Evolutionary conservation across 2,797 vertebrate genomes (phyloP), one percentile per base, ranked within the genome.

Genomic region (Mycteria americana): DNA sequence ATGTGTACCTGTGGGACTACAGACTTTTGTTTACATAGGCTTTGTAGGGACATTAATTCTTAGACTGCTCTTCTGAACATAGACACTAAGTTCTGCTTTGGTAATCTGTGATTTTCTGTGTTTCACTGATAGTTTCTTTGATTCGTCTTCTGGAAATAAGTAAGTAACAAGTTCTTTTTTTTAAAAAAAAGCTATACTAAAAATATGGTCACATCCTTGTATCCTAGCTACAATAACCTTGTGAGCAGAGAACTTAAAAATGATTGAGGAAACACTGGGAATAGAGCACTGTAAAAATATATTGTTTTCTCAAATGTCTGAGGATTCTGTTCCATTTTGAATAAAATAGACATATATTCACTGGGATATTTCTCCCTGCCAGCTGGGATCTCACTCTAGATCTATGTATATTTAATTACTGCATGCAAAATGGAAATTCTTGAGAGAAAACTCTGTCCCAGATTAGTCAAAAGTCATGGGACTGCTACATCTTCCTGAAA

Each of bases 261-360:
- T 21, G 5, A 67, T 64, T 68, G 15, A 60, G 31, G 41, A 85
- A 87, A 85, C 27, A 48, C 15, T 87, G 65, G 77, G 51, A 91
- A 72, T 60, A 89, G 5, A 77, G 4, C 6, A 59, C 12, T 60
- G 13, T 33, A 84, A 92, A 92, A 88, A 62, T 28, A 18, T 16
- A 35, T 46, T 74, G 3, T 86, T 94, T 93, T 67, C 57, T 87
- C 37, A 89, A 85, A 51, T 79, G 35, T 79, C 88, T 88, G 59
- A 96, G 74, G 92, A 89, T 75, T 92, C 30, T 5, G 4, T 62
- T 91, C 54, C 37, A 73, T 82, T 94, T 95, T 94, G 46, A 94
- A 91, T 91, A 93, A 94, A 85, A 75, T 1, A 92, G 51, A 43
- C 0, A 0, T 54, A 57, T 63, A 88, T 93, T 95, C 79, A 43